Base-by-base conservation (phyloP, 2,797 vertebrate species). In the Toxotes lorentzi region DNA sequence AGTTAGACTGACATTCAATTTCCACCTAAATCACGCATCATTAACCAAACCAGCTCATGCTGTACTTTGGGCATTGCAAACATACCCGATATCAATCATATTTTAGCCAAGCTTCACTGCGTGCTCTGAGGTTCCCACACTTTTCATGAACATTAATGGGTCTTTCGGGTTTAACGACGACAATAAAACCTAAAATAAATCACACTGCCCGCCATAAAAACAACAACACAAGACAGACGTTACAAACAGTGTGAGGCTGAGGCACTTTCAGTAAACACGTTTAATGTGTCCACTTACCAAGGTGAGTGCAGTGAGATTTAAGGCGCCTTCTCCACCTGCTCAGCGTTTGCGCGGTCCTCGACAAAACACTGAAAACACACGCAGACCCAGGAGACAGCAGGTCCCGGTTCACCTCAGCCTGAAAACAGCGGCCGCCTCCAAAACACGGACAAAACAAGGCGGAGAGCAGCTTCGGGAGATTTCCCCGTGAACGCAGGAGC, bases 291-390 rank as follows among this genome's bases (percentile, higher is more conserved):
- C 34, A 85, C 91, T 85, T 74, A 92, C 92, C 90, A 40, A 81
- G 73, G 65, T 61, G 57, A 84, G 73, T 50, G 40, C 16, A n/a
- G 60, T 32, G 64, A 21, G 67, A 68, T 64, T 72, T 35, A 8
- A 56, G 57, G 32, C 7, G 64, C 32, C 67, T 58, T 71, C 61
- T 82, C 79, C 91, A 92, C 90, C 88, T 90, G 85, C 66, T 60
- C 0, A 66, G 54, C 59, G 38, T 76, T 40, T 21, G 57, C 19
- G 51, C 67, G 40, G 45, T 66, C 61, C 77, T 40, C 51, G 47
- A 32, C 9, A 19, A 58, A 45, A 76, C 34, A 16, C 32, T 0
- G 30, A 53, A 7, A 8, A 8, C 34, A 35, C 34, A 35, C 34
- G 34, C 35, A 35, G 4, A 35, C 10, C 27, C 38, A 9, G 38